phyloP scores from a whole-genome alignment of 2,888 invertebrate genomes.

The Stenodera caucasica region DNA sequence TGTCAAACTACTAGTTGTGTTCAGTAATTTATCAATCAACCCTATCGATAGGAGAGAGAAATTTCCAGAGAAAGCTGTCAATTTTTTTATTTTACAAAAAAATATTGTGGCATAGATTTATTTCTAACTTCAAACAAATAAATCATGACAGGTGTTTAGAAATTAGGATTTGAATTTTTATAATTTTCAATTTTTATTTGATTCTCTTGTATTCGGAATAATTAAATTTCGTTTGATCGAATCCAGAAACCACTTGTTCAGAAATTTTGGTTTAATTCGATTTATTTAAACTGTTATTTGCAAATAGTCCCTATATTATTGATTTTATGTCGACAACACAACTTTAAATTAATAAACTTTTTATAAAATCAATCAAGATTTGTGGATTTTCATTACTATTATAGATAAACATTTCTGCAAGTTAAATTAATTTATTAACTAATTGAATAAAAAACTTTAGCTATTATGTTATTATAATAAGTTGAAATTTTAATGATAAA shows the following conservation, averaged over 20 bases:
- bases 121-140: neutral
- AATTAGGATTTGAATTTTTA: no score
- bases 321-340: constrained; percentile 25
- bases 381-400: neutral
- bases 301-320: constrained; percentile 10
- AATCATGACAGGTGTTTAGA: neutral
- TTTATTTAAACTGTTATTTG: constrained; percentile 23
- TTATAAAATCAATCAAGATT: constrained; percentile 4
- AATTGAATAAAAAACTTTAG: no score
- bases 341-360: constrained; percentile 19
- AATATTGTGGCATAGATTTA: neutral
- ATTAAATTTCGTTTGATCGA: neutral
- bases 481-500: neutral
- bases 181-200: no score
- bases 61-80: neutral
- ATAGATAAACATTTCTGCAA: no score
- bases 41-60: neutral
- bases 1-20: no score
- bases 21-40: no score
- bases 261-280: constrained; percentile 23
- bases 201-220: no score
- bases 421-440: no score
- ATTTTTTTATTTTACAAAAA: no score
- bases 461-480: no score
- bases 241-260: neutral